Conservation (phyloP, 1,140 invertebrate species). For the Penaeus indicus region DNA sequence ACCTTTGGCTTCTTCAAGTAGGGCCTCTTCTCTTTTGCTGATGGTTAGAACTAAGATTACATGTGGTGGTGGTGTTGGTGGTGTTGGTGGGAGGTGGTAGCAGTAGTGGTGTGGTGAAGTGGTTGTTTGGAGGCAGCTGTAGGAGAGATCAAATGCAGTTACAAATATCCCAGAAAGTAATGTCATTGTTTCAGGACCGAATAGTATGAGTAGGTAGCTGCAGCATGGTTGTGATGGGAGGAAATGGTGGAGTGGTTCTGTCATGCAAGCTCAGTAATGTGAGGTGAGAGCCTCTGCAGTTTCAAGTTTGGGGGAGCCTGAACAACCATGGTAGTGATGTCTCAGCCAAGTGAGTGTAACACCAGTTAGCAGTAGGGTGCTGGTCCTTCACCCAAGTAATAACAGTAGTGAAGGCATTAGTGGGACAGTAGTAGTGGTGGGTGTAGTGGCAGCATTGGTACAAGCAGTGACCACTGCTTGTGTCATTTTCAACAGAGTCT, state of each 20-base stretch:
- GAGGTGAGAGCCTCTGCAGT: slow-evolving; percentile 35
- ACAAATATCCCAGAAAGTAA: slow-evolving; percentile 42
- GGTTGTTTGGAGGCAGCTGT: slow-evolving; percentile 34
- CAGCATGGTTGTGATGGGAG: background rate
- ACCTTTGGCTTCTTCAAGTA: slow-evolving; percentile 44
- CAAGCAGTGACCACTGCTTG: slow-evolving; percentile 36
- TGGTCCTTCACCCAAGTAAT: slow-evolving; percentile 45
- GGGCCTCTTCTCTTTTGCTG: slow-evolving; percentile 44
- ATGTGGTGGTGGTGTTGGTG: no score
- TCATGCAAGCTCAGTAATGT: background rate
- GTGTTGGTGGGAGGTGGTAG: background rate
- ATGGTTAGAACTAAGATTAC: slow-evolving; percentile 29
- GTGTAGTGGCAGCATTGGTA: slow-evolving; percentile 5
- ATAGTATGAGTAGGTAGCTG: slow-evolving; percentile 22
- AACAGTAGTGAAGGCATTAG: background rate
- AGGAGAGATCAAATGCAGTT: slow-evolving; percentile 44
- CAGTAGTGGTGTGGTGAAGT: slow-evolving; percentile 37
- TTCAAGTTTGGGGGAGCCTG: slow-evolving; percentile 39
- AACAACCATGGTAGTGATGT: slow-evolving; percentile 53
- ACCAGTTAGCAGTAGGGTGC: slow-evolving; percentile 39
- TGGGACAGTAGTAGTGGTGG: no score
- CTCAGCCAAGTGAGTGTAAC: slow-evolving; percentile 35
- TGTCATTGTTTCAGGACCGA: slow-evolving; percentile 47
- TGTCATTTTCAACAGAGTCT: slow-evolving; percentile 48
- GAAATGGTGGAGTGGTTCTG: slow-evolving; percentile 26